Percentiles rank a stretch among this genome's conserved stretches.
These are phyloP conservation scores for Parasteatoda lunata DNA, from an alignment of 2,888 invertebrate species.

Conservation along the genomic window DNA sequence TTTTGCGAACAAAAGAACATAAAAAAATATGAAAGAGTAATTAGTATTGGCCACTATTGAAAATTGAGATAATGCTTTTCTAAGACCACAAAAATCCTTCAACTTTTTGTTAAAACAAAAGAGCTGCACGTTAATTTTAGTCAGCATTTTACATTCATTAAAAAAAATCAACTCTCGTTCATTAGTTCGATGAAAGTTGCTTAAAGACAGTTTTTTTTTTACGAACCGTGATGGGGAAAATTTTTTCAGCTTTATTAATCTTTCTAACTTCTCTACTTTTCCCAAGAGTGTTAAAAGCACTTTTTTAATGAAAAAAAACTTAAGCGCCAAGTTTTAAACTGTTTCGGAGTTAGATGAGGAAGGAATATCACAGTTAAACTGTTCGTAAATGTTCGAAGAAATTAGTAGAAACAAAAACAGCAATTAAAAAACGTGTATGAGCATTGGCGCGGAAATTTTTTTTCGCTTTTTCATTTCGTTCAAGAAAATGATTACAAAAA, in stretches of 20 bases:
- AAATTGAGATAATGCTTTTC: constrained; percentile 27
- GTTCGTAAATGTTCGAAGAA: no score
- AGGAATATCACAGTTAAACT: no score
- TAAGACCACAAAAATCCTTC: constrained; percentile 1
- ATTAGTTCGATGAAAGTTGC: constrained; percentile 43
- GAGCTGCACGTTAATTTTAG: neutral
- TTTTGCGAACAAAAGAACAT: neutral
- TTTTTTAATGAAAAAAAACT: neutral
- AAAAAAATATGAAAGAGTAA: constrained; percentile 21
- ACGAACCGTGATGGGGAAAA: neutral
- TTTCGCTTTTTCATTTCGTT: no score
- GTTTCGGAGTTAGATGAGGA: neutral
- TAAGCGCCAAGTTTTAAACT: neutral
- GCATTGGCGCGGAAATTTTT: neutral
- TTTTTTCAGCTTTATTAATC: constrained; percentile 39
- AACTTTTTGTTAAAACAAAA: constrained; percentile 37
- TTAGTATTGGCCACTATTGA: constrained; percentile 40
- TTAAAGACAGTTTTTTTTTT: constrained; percentile 6
- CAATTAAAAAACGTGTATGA: neutral
- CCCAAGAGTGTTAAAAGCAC: neutral
- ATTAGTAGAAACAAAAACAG: neutral
- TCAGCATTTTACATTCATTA: neutral
- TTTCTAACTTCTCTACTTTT: neutral
- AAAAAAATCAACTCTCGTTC: constrained; percentile 23
- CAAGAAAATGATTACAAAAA: no score